phyloP scores from a whole-genome alignment of 2,113 vertebrate genomes.

The Microtus ochrogaster region DNA sequence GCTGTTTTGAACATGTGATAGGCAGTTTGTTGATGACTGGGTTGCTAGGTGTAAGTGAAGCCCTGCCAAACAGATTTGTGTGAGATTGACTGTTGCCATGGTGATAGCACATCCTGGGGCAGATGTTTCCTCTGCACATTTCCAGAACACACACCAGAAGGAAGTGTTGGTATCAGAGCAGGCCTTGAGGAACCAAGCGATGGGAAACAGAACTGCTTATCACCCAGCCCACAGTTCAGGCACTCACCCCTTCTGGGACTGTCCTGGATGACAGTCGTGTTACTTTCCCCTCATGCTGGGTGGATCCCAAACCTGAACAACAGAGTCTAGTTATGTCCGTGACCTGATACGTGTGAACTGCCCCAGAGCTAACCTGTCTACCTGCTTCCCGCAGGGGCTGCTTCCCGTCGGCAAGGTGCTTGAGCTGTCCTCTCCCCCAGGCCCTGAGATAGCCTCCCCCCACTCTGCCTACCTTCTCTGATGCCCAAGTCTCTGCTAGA shows the following conservation, averaged over 20 bases:
- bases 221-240: neutral
- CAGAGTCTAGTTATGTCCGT: neutral
- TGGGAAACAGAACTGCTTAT: neutral
- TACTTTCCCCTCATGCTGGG: neutral
- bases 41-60: constrained; percentile 14
- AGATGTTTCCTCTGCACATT: constrained; percentile 64
- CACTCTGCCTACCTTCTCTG: too few relatives aligned
- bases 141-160: neutral
- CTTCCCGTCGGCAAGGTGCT: neutral
- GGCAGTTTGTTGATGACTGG: fast-evolving
- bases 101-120: constrained; percentile 35
- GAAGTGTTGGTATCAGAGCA: neutral
- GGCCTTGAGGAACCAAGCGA: neutral
- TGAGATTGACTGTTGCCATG: neutral
- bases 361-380: neutral
- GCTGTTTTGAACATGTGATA: fast-evolving
- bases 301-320: neutral
- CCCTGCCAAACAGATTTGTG: neutral
- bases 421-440: too few relatives aligned
- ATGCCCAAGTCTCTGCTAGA: too few relatives aligned
- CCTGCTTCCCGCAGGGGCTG: neutral
- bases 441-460: neutral
- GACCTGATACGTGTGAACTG: neutral
- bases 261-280: neutral
- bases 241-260: too few relatives aligned